Base-by-base conservation (phyloP, 2,888 invertebrate species). In the Congeria kusceri region DNA sequence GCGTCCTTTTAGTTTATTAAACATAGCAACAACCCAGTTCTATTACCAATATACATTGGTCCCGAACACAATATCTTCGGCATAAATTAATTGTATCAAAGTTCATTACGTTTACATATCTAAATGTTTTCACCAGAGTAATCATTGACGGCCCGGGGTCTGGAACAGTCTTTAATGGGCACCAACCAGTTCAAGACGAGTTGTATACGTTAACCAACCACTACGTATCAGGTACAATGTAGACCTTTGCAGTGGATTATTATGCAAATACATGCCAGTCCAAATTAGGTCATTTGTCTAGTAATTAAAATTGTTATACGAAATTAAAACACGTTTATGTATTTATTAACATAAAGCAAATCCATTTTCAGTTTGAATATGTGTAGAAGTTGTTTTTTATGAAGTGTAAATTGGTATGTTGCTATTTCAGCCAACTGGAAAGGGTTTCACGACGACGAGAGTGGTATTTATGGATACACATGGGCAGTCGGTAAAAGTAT, bases 371-470 rank as follows among this genome's bases (percentile, higher is more conserved):
- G n/a, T n/a, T n/a, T n/a, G n/a, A 39, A 39, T 39, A 39, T 13
- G 1, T 39, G 1, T 39, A 39, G 39, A 32, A 4, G 32, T 32
- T 32, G n/a, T n/a, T n/a, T n/a, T n/a, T n/a, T 39, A 39, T 1
- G 15, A 39, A 39, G n/a, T n/a, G 15, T 39, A 39, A 11, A 39
- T 15, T 47, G n/a, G 18, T 47, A 46, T 56, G 53, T 11, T 32
- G 69, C 65, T 13, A 23, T 83, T 84, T 11, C 81, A 89, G 90
- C 79, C 0, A 88, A 89, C 74, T 90, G 89, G 86, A 86, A 89
- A 57, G 88, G 87, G 39, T 89, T 90, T 66, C 80, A 87, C 66
- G 90, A 90, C 68, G 80, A 88, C 15, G 89, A 90, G 70, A 89
- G 85, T 62, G 89, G 87, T 23, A 85, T 90, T 20, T 86, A 70